Evolutionary conservation across 1,140 invertebrate species (phyloP).

Genomic region (Rhagoletis pomonella): DNA sequence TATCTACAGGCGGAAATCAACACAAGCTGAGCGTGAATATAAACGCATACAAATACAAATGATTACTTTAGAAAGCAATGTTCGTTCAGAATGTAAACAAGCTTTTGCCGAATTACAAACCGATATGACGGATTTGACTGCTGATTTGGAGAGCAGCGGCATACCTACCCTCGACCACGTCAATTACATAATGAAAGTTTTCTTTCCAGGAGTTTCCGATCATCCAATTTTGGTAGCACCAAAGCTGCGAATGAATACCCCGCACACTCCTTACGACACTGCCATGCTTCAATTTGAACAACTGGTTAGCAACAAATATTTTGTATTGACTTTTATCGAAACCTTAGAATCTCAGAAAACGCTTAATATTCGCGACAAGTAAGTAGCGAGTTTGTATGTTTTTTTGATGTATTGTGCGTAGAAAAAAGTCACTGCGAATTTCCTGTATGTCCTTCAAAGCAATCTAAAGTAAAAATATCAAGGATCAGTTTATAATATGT

Average conservation of each 20-base stretch:
- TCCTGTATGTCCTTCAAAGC: no score
- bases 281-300: conserved; percentile 97
- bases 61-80: no score
- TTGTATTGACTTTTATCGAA: conserved; percentile 95
- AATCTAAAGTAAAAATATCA: no score
- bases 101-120: no score
- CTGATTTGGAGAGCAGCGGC: conserved; percentile 94
- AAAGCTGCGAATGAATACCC: conserved; percentile 83
- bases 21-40: conserved; percentile 95
- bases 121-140: no score
- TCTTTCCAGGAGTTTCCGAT: conserved; percentile 95
- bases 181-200: conserved; percentile 98
- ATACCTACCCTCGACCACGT: conserved; percentile 97
- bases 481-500: no score
- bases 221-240: conserved; percentile 93
- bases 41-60: conserved; percentile 99
- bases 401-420: no score
- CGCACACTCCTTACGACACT: conserved; percentile 91
- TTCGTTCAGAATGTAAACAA: no score
- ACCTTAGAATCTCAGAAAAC: conserved; percentile 92
- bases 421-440: no score
- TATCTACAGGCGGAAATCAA: conserved; percentile 92
- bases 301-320: conserved; percentile 93
- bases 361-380: conserved; percentile 94
- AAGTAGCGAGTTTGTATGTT: no score